Conservation (phyloP, 2,113 vertebrate species). For the Fukomys damarensis region DNA sequence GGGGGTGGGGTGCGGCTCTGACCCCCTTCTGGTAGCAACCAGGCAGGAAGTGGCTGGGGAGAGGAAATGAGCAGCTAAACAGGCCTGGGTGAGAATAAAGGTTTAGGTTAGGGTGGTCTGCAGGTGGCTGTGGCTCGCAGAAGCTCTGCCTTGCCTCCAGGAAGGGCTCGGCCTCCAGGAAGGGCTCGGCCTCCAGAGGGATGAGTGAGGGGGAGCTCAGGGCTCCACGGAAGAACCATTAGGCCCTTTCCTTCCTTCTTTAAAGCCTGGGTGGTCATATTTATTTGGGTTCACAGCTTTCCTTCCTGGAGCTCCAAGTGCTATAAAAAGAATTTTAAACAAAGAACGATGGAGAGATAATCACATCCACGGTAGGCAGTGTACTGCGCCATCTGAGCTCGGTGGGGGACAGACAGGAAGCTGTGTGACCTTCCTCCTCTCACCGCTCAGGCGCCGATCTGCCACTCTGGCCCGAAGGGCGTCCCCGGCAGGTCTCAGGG, state of each 20-base stretch:
- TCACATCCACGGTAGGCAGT: neutral
- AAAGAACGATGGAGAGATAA: conserved; percentile 43
- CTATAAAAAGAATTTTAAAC: conserved; percentile 60
- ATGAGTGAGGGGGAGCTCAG: fast-evolving
- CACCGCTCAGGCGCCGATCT: fast-evolving
- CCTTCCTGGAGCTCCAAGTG: conserved; percentile 48
- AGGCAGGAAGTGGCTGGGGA: too few relatives aligned
- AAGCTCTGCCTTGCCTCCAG: fast-evolving
- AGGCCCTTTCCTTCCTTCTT: neutral
- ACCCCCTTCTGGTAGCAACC: neutral
- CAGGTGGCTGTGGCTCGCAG: fast-evolving
- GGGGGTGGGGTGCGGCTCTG: neutral
- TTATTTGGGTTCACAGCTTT: conserved; percentile 57
- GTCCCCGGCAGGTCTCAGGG: neutral
- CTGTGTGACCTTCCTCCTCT: neutral
- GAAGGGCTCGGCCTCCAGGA: neutral
- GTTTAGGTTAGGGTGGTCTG: fast-evolving
- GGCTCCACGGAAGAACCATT: neutral
- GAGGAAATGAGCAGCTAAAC: neutral
- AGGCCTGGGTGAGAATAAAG: fast-evolving
- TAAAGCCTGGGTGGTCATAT: neutral
- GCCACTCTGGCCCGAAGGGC: neutral
- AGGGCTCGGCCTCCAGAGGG: neutral
- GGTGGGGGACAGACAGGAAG: neutral
- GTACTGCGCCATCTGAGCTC: conserved; percentile 32